Evolutionary conservation across 2,113 vertebrate species (phyloP), one percentile per base, ranked within the genome.

Genomic region (Pipra filicauda): DNA sequence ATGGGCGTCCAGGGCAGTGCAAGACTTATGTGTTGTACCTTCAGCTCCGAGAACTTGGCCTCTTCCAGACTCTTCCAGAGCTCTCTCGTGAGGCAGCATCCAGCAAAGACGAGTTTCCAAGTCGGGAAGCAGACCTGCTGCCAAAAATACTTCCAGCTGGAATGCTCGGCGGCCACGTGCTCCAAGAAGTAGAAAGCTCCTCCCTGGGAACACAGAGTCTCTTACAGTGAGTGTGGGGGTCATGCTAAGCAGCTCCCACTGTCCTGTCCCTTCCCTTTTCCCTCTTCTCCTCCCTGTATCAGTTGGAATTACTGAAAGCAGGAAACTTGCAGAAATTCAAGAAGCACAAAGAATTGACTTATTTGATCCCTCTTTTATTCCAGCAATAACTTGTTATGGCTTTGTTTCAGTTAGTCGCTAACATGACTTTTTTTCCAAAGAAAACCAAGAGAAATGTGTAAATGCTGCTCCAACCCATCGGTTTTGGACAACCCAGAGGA

Each of bases 131-230:
- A 18, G 31, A 98, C 95, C 52, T 98, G 98, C 97, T 99, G 99
- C 97, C 98, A 98, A 96, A 98, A 98, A 72, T 97, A 96, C 15
- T 31, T 97, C 98, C 98, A 98, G 78, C 97, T 98, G 76, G 97
- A 98, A 10, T 37, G 96, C 8, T 98, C 97, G 3, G 98, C 98
- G 0, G 97, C 98, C 65, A 99, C 98, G 1, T 99, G 99, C 89
- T 99, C 99, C 71, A 98, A 41, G 95, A 99, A 99, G 95, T 98
- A 99, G 86, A 99, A 98, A 20, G 97, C 97, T 6, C 99, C 99
- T 80, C 98, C 98, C 98, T 99, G 96, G 94, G 88, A 54, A 82
- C 75, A 94, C 19, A 86, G 88, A 90, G 71, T 39, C 33, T 64
- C 31, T 75, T 28, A 31, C 6, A 31, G 73, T 5, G 12, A n/a